A percentile compares a stretch with the other conserved stretches of the same genome.
These are phyloP conservation scores for Yponomeuta plumbellus DNA, from an alignment of 2,888 invertebrate species.

Conservation along the genomic window DNA sequence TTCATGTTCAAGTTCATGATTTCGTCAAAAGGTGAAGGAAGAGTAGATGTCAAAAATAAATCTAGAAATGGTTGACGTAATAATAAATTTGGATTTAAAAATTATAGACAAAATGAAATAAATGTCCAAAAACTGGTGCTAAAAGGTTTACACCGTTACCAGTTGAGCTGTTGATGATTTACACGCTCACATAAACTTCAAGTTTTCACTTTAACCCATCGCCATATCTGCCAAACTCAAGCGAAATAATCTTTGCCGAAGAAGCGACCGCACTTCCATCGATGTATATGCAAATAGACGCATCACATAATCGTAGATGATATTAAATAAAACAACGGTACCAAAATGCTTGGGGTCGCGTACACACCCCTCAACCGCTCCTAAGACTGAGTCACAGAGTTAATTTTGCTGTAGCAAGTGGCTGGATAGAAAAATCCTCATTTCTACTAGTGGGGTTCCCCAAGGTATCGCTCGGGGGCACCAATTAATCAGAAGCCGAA, in stretches of 20 bases:
- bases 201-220: not conserved
- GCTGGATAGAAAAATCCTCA: slow-evolving; percentile 1
- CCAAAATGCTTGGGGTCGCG: not conserved
- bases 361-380: not conserved
- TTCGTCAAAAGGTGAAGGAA: no score
- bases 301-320: not conserved
- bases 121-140: no score
- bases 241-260: not conserved
- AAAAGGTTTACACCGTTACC: no score
- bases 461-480: not conserved
- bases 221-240: not conserved
- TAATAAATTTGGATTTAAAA: no score
- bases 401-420: not conserved
- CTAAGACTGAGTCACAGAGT: not conserved
- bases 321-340: not conserved
- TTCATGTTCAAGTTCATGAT: no score
- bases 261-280: not conserved
- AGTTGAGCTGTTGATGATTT: no score
- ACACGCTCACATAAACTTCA: no score
- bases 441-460: slow-evolving; percentile 1
- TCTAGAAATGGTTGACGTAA: no score
- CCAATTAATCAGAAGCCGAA: not conserved
- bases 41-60: no score
- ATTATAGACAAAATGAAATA: no score
- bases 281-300: not conserved